Percentiles rank a stretch among this genome's conserved stretches.
phyloP scores from a whole-genome alignment of 2,888 invertebrate species.

The Allygus modestus region DNA sequence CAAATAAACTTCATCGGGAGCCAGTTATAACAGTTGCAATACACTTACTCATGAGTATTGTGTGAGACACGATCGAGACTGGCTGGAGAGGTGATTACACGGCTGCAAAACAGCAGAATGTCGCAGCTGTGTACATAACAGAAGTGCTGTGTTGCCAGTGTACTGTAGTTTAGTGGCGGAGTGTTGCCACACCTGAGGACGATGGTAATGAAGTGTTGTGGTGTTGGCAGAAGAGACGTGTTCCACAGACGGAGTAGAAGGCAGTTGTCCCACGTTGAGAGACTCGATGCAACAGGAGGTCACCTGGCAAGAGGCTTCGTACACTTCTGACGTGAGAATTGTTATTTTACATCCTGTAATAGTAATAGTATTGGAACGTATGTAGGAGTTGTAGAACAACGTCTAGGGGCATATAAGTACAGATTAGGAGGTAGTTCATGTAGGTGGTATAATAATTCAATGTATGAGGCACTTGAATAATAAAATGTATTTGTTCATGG shows the following conservation, averaged over 20 bases:
- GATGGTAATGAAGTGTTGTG: neutral
- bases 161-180: neutral
- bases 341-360: no score
- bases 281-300: conserved; percentile 5
- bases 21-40: neutral
- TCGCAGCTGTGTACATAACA: conserved; percentile 5
- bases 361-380: no score
- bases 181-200: conserved; percentile 16
- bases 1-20: no score
- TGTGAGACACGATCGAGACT: neutral
- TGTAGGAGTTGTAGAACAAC: no score
- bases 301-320: conserved; percentile 13
- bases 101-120: neutral
- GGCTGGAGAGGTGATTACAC: neutral
- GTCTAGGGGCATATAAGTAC: no score
- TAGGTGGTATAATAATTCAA: no score
- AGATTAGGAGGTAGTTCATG: no score
- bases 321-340: neutral
- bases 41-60: neutral
- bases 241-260: conserved; percentile 23
- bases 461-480: no score
- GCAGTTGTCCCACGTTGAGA: neutral
- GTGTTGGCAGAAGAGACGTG: conserved; percentile 53
- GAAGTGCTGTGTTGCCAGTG: neutral
- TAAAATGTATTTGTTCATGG: no score